phyloP scores from a whole-genome alignment of 2,888 invertebrate species.

The Campaea margaritaria region DNA sequence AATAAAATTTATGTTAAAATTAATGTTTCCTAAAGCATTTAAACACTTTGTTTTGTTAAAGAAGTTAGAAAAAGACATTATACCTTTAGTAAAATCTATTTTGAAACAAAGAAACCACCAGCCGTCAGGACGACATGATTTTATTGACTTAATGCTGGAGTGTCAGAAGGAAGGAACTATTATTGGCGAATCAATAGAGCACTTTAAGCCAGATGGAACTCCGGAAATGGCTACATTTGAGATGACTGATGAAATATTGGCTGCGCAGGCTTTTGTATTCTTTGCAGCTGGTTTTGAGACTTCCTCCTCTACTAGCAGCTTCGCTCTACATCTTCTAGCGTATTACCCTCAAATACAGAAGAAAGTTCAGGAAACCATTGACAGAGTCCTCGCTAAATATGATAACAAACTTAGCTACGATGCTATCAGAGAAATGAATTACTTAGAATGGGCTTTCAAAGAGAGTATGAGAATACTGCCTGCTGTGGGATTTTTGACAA shows the following conservation, averaged over 20 bases:
- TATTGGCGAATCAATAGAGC: slow-evolving; percentile 58
- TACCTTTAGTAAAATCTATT: slow-evolving; percentile 55
- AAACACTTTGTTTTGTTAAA: slow-evolving; percentile 50
- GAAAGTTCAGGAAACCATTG: slow-evolving; percentile 50
- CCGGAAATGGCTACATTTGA: slow-evolving; percentile 50
- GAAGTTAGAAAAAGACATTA: slow-evolving; percentile 51
- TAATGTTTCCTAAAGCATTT: slow-evolving; percentile 51
- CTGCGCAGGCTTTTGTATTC: slow-evolving; percentile 62
- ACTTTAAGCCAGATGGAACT: slow-evolving; percentile 52
- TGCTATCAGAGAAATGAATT: slow-evolving; percentile 61
- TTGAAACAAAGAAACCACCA: slow-evolving; percentile 57
- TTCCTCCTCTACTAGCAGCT: slow-evolving; percentile 63
- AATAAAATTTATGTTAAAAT: too few species aligned
- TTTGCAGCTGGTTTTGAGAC: slow-evolving; percentile 67
- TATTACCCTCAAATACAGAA: slow-evolving; percentile 55
- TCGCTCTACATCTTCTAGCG: slow-evolving; percentile 63
- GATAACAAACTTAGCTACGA: slow-evolving; percentile 58
- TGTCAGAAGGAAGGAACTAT: slow-evolving; percentile 56
- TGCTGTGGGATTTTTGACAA: slow-evolving; percentile 59
- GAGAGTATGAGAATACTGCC: slow-evolving; percentile 68
- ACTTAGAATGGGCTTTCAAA: slow-evolving; percentile 58
- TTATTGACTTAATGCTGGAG: slow-evolving; percentile 61
- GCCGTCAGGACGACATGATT: slow-evolving; percentile 61
- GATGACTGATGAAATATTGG: slow-evolving; percentile 54
- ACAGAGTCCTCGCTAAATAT: slow-evolving; percentile 46